Evolutionary conservation across 2,888 invertebrate genomes (phyloP).

Genomic region (Phyllotreta cruciferae): DNA sequence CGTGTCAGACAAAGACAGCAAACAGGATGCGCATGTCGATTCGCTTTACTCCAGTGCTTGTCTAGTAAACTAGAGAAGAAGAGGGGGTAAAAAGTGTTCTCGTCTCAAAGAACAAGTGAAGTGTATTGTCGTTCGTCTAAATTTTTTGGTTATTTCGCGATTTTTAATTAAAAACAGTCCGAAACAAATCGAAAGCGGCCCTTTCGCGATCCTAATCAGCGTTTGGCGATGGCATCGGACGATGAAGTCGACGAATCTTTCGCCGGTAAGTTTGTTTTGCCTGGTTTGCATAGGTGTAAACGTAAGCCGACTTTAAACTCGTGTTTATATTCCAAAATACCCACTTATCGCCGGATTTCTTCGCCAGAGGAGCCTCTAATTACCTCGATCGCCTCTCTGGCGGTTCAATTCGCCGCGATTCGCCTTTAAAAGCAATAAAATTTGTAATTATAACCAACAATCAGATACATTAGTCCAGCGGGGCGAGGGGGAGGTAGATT

Average conservation of each 20-base stretch:
- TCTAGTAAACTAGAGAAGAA: constrained; percentile 20
- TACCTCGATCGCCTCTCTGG: background rate
- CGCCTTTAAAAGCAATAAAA: constrained; percentile 38
- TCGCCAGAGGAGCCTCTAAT: background rate
- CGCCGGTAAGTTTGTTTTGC: constrained; percentile 74
- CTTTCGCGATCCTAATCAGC: constrained; percentile 32
- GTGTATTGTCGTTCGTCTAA: constrained; percentile 21
- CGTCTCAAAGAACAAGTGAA: constrained; percentile 10
- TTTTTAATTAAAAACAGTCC: constrained; percentile 18
- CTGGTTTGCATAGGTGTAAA: constrained; percentile 51
- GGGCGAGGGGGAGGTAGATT: constrained; percentile 57
- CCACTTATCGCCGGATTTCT: constrained; percentile 22
- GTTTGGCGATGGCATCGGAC: constrained; percentile 77
- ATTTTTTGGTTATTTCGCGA: constrained; percentile 22
- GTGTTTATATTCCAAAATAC: constrained; percentile 36
- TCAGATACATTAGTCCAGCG: constrained; percentile 53
- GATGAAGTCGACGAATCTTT: constrained; percentile 87
- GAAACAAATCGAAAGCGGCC: constrained; percentile 7
- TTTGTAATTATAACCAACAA: constrained; percentile 54
- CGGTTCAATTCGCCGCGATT: background rate
- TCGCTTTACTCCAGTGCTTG: constrained; percentile 18
- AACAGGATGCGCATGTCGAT: constrained; percentile 19
- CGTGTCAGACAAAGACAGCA: background rate
- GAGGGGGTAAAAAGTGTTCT: constrained; percentile 25
- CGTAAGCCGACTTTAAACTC: constrained; percentile 54